Percentiles rank a stretch among this genome's conserved stretches.
phyloP scores from a whole-genome alignment of 1,140 invertebrate species.

The Trachymyrmex cornetzi region DNA sequence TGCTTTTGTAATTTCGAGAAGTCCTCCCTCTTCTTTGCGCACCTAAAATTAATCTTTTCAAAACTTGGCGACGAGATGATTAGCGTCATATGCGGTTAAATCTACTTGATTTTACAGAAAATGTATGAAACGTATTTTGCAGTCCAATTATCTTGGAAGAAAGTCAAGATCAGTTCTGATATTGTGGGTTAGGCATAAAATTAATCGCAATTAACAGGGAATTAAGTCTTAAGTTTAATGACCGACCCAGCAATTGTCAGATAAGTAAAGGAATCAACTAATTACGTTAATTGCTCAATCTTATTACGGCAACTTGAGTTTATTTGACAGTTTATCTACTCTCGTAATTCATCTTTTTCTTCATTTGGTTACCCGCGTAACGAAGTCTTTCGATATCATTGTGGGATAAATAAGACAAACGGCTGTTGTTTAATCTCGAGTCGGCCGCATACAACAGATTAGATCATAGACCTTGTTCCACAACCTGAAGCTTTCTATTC shows the following conservation, averaged over 20 bases:
- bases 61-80: neutral
- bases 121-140: neutral
- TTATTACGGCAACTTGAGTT: neutral
- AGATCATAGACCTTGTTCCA: constrained; percentile 12
- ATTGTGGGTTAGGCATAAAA: constrained; percentile 6
- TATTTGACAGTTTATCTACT: neutral
- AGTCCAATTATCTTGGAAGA: neutral
- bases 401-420: neutral
- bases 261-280: neutral
- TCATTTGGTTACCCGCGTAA: neutral
- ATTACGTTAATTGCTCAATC: constrained; percentile 6
- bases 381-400: neutral
- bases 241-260: constrained; percentile 41
- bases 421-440: neutral
- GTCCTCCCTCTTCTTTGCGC: neutral
- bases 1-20: neutral
- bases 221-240: constrained; percentile 65
- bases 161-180: neutral
- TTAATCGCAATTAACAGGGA: constrained; percentile 60
- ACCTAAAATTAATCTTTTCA: constrained; percentile 12
- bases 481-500: constrained; percentile 25
- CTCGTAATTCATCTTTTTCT: neutral
- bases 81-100: neutral
- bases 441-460: neutral
- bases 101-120: neutral